Evolutionary conservation across 2,113 vertebrate genomes (phyloP), one percentile per base, ranked within the genome.

Genomic region (Chitala chitala): DNA sequence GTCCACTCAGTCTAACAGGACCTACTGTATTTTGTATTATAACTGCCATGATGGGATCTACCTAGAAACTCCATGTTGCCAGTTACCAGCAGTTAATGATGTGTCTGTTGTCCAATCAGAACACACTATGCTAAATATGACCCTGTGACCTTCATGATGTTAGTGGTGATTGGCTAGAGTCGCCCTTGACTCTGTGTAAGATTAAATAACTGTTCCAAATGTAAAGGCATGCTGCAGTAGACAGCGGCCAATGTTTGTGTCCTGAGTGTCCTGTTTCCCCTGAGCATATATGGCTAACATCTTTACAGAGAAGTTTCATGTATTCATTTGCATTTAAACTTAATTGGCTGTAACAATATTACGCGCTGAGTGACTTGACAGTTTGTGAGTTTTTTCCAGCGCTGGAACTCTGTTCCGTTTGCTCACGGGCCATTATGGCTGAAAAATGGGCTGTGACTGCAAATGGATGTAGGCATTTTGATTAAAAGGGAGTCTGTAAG

Each of bases 251-350:
- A 63, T 29, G 59, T 38, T 5, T 20, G n/a, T 36, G 20, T 63
- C 17, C 33, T 0, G 33, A n/a, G 59, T 63, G 29, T 59, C 56
- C 13, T 59, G 56, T 59, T 59, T 59, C 9, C 29, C 26, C 29
- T 59, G 56, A 59, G 29, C 29, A 59, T 59, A 59, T 33, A 59
- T 59, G 56, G 33, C 33, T 59, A 33, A 59, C 29, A 31, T 33
- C 29, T 59, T 26, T 63, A 20, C 17, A 36, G 59, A 63, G 38
- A 63, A 63, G 15, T 38, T 63, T 63, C 7, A 8, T 8, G n/a
- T 33, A n/a, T 63, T 63, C 59, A 63, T 63, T 63, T 63, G 59
- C 59, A 63, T 63, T 63, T 63, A 63, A 33, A 36, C 38, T 63
- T 63, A 63, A 63, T 63, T 63, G 59, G 33, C 6, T 63, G 31